phyloP scores from a whole-genome alignment of 2,888 invertebrate species.

The Acronicta alni region DNA sequence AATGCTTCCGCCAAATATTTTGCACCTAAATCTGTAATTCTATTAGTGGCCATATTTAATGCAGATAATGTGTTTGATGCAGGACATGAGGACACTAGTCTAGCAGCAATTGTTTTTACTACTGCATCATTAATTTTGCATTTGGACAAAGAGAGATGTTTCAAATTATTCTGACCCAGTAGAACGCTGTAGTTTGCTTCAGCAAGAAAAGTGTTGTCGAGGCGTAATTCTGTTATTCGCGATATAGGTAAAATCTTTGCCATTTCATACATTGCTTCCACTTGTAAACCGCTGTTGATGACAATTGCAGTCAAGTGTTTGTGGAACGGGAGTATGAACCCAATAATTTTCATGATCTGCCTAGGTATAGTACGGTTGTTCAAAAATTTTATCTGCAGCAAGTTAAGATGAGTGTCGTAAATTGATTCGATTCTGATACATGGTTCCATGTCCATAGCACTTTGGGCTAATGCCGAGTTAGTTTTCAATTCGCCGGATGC shows the following conservation, averaged over 20 bases:
- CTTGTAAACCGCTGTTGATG: conserved; percentile 64
- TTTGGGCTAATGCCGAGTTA: accelerated
- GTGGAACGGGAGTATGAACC: conserved; percentile 65
- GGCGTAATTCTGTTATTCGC: conserved; percentile 69
- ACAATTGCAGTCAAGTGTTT: conserved; percentile 56
- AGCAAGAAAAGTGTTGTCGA: conserved; percentile 64
- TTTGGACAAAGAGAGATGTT: conserved; percentile 68
- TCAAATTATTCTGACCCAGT: conserved; percentile 59
- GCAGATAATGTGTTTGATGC: conserved; percentile 64
- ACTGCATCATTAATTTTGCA: conserved; percentile 69
- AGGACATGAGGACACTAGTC: conserved; percentile 57
- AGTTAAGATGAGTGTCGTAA: conserved; percentile 59
- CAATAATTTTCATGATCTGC: conserved; percentile 64
- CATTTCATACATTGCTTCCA: conserved; percentile 66
- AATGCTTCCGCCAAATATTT: conserved; percentile 64
- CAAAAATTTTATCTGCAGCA: conserved; percentile 66
- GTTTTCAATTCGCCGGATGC: too few species aligned
- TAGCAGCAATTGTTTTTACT: conserved; percentile 62
- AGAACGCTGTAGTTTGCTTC: conserved; percentile 69
- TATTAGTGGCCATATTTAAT: conserved; percentile 74
- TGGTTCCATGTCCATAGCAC: background rate
- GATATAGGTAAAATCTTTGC: conserved; percentile 61
- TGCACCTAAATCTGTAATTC: conserved; percentile 71
- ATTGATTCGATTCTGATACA: conserved; percentile 48
- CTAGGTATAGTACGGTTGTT: conserved; percentile 65